A percentile compares a stretch with the other conserved stretches of the same genome.
Evolutionary conservation across 2,888 invertebrate species (phyloP).

Genomic region (Lordiphosa andalusiaca): DNA sequence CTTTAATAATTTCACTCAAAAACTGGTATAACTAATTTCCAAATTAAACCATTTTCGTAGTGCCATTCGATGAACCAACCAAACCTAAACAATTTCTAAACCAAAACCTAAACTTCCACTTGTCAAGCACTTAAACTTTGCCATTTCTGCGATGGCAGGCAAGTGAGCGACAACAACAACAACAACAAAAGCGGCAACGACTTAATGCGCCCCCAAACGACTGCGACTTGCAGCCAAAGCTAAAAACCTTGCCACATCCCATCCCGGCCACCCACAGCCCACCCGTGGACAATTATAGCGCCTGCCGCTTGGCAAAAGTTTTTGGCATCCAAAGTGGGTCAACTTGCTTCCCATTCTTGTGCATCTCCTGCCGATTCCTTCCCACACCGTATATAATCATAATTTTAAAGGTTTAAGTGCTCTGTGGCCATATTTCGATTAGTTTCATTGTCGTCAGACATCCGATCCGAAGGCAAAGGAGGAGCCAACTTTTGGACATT

Average conservation of each 20-base stretch:
- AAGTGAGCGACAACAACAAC: constrained; percentile 15
- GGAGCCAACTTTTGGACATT: constrained; percentile 13
- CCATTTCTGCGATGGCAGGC: constrained; percentile 28
- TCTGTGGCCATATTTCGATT: constrained; percentile 20
- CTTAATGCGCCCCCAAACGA: constrained; percentile 18
- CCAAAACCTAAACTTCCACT: constrained; percentile 16
- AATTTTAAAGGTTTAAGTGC: constrained; percentile 34
- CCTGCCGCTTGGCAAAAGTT: constrained; percentile 35
- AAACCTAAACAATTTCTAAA: background rate
- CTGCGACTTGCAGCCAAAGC: constrained; percentile 6
- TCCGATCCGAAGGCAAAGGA: background rate
- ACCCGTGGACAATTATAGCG: constrained; percentile 20
- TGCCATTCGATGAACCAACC: background rate
- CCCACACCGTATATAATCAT: constrained; percentile 10
- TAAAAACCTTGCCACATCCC: constrained; percentile 1
- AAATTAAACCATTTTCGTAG: background rate
- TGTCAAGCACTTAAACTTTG: constrained; percentile 36
- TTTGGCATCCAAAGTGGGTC: constrained; percentile 48
- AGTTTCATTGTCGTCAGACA: constrained; percentile 14
- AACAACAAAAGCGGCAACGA: constrained; percentile 7
- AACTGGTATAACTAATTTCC: too few species aligned
- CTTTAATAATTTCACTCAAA: too few species aligned
- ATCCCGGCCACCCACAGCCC: constrained; percentile 13
- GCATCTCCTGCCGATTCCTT: background rate
- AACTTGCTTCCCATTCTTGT: constrained; percentile 19